Base-by-base conservation (phyloP, 2,113 vertebrate genomes). In the Vidua chalybeata region DNA sequence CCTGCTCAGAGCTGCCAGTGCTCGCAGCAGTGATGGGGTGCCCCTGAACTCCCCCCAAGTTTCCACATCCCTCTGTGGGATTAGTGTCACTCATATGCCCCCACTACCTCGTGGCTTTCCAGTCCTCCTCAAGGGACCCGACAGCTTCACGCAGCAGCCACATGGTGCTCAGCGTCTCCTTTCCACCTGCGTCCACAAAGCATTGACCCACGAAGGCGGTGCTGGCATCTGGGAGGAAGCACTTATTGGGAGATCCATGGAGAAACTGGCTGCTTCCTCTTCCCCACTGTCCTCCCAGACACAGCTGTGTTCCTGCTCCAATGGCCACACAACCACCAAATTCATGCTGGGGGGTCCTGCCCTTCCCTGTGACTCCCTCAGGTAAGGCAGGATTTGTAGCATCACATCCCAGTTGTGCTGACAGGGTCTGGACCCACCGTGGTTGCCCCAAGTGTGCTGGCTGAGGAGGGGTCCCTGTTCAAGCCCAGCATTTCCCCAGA, bases 91-190 rank as follows among this genome's bases (percentile, higher is more conserved):
- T 28, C 41, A 22, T 2, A 0, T 26, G 5, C n/a, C 27, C 16
- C 9, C 27, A 19, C 13, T 96, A 96, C 95, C 93, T 96, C 0
- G 88, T 96, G 68, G 91, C 89, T 96, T 62, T 95, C 91, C 91
- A 95, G 75, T 96, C 94, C 14, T 96, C 94, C 37, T 92, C 7
- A 3, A 86, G 86, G 28, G 94, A 95, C 22, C n/a, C n/a, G 0
- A 90, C 91, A 0, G 86, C 54, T 93, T 96, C 93, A 1, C 89
- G 91, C 49, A 94, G 72, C 76, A 96, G 83, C 96, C 96, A 96
- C 49, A 4, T 86, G 67, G 94, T 96, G 37, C 39, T 92, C 75
- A 96, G 71, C 0, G 0, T 83, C 89, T 96, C 96, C 83, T 96
- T 92, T 45, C 96, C 91, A 2, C 49, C 79, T 0, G 11, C 3